These are phyloP conservation scores for Erithacus rubecula DNA, from an alignment of 2,797 vertebrate genomes.

Conservation along the genomic window DNA sequence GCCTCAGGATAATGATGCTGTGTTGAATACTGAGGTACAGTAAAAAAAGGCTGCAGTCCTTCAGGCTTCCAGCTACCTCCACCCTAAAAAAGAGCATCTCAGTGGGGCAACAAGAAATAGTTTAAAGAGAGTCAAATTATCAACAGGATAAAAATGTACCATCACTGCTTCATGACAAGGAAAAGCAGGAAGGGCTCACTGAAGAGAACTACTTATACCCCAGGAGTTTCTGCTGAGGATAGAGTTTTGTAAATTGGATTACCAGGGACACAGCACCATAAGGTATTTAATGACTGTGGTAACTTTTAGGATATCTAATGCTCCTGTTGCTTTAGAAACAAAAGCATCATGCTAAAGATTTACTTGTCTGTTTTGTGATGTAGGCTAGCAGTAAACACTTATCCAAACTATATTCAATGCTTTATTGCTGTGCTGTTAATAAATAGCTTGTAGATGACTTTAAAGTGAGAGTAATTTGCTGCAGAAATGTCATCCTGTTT, in stretches of 20 bases:
- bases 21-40: constrained; percentile 79
- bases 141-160: constrained; percentile 69
- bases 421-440: constrained; percentile 40
- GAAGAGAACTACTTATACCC: constrained; percentile 72
- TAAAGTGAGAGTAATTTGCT: constrained; percentile 36
- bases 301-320: constrained; percentile 70
- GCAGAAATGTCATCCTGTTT: constrained; percentile 24
- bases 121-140: constrained; percentile 72
- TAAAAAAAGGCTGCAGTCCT: constrained; percentile 71
- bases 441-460: constrained; percentile 30
- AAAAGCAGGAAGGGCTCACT: constrained; percentile 61
- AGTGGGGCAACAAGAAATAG: constrained; percentile 66
- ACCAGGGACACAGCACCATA: constrained; percentile 63
- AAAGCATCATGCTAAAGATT: constrained; percentile 39
- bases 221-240: constrained; percentile 77
- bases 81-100: constrained; percentile 67
- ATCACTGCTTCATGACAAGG: constrained; percentile 66
- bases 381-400: constrained; percentile 35
- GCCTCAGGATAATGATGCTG: constrained; percentile 81
- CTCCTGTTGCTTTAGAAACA: constrained; percentile 48
- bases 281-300: constrained; percentile 75
- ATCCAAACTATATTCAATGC: constrained; percentile 33
- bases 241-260: constrained; percentile 75
- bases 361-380: constrained; percentile 29
- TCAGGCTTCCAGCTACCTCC: constrained; percentile 68